A percentile compares a stretch with the other conserved stretches of the same genome.
phyloP scores from a whole-genome alignment of 1,140 invertebrate species.

The Ips typographus region DNA sequence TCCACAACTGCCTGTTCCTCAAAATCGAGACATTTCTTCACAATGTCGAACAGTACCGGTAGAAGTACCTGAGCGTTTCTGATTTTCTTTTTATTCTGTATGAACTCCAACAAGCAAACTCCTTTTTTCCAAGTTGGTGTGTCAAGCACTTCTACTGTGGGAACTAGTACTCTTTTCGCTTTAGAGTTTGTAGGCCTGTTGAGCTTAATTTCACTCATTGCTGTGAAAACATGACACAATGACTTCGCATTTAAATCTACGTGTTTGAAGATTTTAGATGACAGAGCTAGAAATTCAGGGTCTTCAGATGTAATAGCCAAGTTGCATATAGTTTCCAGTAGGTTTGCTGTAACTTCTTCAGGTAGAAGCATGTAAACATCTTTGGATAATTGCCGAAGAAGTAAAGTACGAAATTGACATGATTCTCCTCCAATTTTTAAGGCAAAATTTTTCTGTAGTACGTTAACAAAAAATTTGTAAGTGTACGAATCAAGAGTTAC shows the following conservation, averaged over 20 bases:
- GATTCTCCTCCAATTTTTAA: too few species aligned
- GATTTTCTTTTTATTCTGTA: constrained; percentile 81
- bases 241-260: constrained; percentile 67
- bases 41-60: constrained; percentile 74
- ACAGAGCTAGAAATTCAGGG: constrained; percentile 57
- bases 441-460: constrained; percentile 42
- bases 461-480: constrained; percentile 53
- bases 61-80: constrained; percentile 66
- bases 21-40: constrained; percentile 76
- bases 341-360: constrained; percentile 43
- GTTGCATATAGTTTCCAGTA: constrained; percentile 53
- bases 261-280: constrained; percentile 67
- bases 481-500: constrained; percentile 43
- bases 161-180: constrained; percentile 49
- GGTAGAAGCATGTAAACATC: constrained; percentile 55
- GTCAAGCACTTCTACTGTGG: constrained; percentile 61
- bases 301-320: constrained; percentile 38
- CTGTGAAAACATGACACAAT: constrained; percentile 61
- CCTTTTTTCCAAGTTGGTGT: constrained; percentile 74
- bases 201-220: constrained; percentile 56
- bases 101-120: constrained; percentile 76
- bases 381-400: constrained; percentile 62
- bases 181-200: constrained; percentile 44
- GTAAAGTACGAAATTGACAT: constrained; percentile 43
- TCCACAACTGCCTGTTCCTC: constrained; percentile 83